Evolutionary conservation across 92 coral and sea anemone genomes (phyloP), one percentile per base, ranked within the genome.

Genomic region (Parazoanthus swiftii): DNA sequence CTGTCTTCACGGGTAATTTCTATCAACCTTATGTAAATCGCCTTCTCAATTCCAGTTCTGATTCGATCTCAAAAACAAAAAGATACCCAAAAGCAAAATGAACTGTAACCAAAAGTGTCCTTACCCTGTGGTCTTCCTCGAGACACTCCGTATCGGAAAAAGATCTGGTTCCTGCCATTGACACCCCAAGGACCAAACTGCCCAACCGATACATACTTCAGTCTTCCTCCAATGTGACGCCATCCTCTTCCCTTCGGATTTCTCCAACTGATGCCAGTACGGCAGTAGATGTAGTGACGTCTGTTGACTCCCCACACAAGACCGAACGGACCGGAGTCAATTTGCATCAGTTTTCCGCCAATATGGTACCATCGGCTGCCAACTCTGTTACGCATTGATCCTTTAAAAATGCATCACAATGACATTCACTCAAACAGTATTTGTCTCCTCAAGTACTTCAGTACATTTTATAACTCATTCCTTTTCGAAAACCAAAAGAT

Each of bases 341-440:
- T 72, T 72, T 72, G 76, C 37, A 72, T 72, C 33, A 72, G 33
- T n/a, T n/a, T n/a, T 4, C 76, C 76, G 25, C 33, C 33, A 72
- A 72, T 72, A 72, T 26, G 76, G 76, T 72, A 26, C 76, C 76
- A 72, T 21, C 76, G 76, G 33, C 76, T 26, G 15, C 76, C 76
- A 72, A 72, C 76, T 72, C 37, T 72, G 76, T 72, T 72, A 26
- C 76, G 76, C 76, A 72, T 72, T 72, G 76, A 72, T 5, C 76
- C 76, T 72, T 72, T 25, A 26, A 26, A 72, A 72, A 72, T 5
- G 1, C 76, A 72, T 23, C 6, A 21, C 39, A 59, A 59, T 59
- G 68, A 59, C 68, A 1, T 59, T 59, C 68, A 59, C 68, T 59
- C 68, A 59, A 59, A 59, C 68, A 59, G 68, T 59, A 59, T 59